phyloP scores from a whole-genome alignment of 1,140 invertebrate genomes.

The Rhagoletis zephyria region DNA sequence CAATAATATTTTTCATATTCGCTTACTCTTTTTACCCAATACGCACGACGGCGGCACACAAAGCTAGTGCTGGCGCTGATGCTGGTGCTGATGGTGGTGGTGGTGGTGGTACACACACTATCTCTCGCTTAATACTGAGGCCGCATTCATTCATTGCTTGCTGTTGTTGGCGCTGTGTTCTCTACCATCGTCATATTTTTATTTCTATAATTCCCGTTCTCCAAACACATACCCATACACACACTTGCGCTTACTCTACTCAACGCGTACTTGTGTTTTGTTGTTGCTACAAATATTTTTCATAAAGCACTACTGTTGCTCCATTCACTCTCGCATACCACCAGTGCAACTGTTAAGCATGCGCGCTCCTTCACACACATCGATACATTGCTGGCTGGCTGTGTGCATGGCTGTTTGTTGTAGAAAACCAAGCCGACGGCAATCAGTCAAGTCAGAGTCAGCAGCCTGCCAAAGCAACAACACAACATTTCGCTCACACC shows the following conservation, averaged over 20 bases:
- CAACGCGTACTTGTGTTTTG: background rate
- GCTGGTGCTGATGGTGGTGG: background rate
- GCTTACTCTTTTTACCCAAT: constrained; percentile 59
- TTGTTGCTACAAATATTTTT: background rate
- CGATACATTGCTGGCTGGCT: too few species aligned
- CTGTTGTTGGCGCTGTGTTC: background rate
- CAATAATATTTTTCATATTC: constrained; percentile 67
- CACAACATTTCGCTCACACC: constrained; percentile 59
- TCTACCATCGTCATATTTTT: constrained; percentile 70
- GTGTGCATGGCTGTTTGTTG: too few species aligned
- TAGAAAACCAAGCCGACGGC: too few species aligned
- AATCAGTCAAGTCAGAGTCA: background rate
- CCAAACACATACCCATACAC: background rate
- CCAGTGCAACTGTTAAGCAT: background rate
- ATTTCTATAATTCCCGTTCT: background rate
- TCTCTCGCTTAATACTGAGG: background rate
- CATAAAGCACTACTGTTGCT: background rate
- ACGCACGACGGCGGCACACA: background rate
- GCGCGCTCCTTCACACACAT: constrained; percentile 7
- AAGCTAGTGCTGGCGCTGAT: background rate
- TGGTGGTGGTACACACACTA: background rate
- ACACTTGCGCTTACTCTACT: background rate
- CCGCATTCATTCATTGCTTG: constrained; percentile 5
- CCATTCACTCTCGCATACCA: background rate
- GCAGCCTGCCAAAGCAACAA: background rate